Evolutionary conservation across 2,888 invertebrate genomes (phyloP).

Genomic region (Sesia bembeciformis): DNA sequence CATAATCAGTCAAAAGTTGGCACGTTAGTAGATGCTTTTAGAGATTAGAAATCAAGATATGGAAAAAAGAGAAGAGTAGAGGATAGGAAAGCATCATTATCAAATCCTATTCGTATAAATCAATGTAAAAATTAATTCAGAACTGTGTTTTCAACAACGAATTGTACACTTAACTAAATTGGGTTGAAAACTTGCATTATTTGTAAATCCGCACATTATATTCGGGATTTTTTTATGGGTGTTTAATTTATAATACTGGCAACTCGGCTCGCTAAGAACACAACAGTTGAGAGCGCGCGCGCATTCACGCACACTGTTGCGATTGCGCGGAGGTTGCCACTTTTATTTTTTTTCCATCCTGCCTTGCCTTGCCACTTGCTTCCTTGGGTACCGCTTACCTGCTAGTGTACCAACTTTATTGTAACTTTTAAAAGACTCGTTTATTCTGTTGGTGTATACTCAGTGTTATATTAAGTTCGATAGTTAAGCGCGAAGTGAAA

Average conservation of each 20-base stretch:
- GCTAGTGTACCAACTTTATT: constrained; percentile 27
- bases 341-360: constrained; percentile 39
- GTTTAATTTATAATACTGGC: constrained; percentile 4
- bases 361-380: constrained; percentile 35
- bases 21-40: too few species aligned
- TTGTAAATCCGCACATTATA: too few species aligned
- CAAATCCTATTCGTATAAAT: too few species aligned
- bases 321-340: constrained; percentile 39
- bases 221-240: background rate
- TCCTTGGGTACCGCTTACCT: constrained; percentile 35
- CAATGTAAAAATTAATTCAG: too few species aligned
- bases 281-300: constrained; percentile 21
- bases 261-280: constrained; percentile 8
- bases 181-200: too few species aligned
- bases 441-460: background rate
- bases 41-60: too few species aligned
- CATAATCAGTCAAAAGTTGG: too few species aligned
- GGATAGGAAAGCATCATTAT: too few species aligned
- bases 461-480: constrained; percentile 13
- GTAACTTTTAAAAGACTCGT: background rate
- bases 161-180: too few species aligned
- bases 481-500: constrained; percentile 44
- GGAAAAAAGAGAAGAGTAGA: too few species aligned
- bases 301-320: constrained; percentile 64
- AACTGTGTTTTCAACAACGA: too few species aligned